Evolutionary conservation across 2,888 invertebrate genomes (phyloP), one percentile per base, ranked within the genome.

Genomic region (Limnephilus marmoratus): DNA sequence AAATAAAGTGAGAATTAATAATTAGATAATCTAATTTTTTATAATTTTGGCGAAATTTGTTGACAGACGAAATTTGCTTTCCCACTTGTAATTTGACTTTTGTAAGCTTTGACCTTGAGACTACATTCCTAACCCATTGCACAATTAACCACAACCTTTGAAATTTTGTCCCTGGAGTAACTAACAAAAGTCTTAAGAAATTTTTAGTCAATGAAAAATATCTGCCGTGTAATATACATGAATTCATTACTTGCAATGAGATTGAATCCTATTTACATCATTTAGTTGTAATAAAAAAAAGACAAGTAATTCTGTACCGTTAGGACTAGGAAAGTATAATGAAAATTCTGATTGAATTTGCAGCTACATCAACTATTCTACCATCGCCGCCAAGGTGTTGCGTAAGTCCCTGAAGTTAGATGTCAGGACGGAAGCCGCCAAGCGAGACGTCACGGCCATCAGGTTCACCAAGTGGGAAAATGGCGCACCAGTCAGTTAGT

Each of bases 351-450:
- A 68, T 68, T 68, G 68, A 68, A 24, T 93, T 96, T 96, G 91
- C 95, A 99, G 99, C 96, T 99, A 99, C 96, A 98, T 99, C 95
- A 98, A 98, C 96, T 99, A 98, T 96, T 99, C 99, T 92, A 98
- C 98, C 95, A 98, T 99, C 95, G 99, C 99, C 94, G 99, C 99
- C 37, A 97, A 97, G 94, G 96, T 98, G 91, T 96, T 99, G 92
- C 97, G 99, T 93, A 97, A 97, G 94, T 97, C 98, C 24, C 95
- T 99, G 94, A 99, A 99, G 95, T 95, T 97, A 2, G 98, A 98
- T 85, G 94, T 97, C 0, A 97, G 97, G 94, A 96, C 95, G 37
- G 98, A 98, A 45, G 98, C 98, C 68, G 94, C 96, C 37, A 98
- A 98, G 95, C 97, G 99, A 93, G 97, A 98, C 94, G 97, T 97